phyloP scores from a whole-genome alignment of 2,113 vertebrate genomes.

The Oriolus oriolus region DNA sequence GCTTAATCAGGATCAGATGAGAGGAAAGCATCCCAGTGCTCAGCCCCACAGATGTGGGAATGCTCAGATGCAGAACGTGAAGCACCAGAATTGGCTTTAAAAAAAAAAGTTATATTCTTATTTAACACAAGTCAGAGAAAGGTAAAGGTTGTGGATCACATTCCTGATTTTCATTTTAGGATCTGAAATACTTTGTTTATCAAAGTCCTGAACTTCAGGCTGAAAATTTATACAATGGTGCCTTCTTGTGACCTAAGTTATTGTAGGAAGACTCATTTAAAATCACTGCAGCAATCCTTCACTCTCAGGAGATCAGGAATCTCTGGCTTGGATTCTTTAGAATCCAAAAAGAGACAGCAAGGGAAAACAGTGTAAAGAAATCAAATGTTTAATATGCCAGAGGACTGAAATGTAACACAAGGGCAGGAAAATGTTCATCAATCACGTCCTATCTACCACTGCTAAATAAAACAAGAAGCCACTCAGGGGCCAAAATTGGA shows the following conservation, averaged over 20 bases:
- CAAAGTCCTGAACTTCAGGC: background rate
- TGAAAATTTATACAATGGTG: background rate
- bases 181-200: background rate
- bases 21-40: background rate
- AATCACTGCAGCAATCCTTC: background rate
- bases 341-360: background rate
- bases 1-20: background rate
- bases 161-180: background rate
- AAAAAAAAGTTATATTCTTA: background rate
- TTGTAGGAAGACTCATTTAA: background rate
- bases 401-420: background rate
- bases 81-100: background rate
- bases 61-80: background rate
- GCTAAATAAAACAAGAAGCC: background rate
- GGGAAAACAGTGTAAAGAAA: background rate
- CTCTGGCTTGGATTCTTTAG: background rate
- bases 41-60: background rate
- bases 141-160: background rate
- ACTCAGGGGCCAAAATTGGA: background rate
- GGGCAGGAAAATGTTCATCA: background rate
- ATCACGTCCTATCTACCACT: background rate
- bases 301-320: background rate
- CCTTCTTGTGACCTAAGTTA: background rate
- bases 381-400: background rate
- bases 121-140: background rate